Evolutionary conservation across 2,797 vertebrate species (phyloP).

Genomic region (Pseudomugil gertrudae): DNA sequence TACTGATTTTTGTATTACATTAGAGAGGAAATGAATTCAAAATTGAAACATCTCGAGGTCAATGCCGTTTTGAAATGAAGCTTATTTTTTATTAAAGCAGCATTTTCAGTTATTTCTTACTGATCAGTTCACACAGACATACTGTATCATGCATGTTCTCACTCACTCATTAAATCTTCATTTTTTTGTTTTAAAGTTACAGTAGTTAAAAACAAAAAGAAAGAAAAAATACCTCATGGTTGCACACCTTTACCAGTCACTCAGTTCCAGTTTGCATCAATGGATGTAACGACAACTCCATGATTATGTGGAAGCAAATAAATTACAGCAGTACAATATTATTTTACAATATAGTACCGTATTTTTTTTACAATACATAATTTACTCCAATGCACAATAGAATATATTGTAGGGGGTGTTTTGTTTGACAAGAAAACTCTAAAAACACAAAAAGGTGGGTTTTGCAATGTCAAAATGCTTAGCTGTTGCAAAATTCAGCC

Average conservation of each 20-base stretch:
- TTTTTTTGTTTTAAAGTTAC: conserved; percentile 36
- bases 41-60: conserved; percentile 22
- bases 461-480: too few species aligned
- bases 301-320: too few species aligned
- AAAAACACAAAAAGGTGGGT: too few species aligned
- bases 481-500: too few species aligned
- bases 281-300: too few species aligned
- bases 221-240: not conserved
- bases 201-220: conserved; percentile 1
- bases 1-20: conserved; percentile 7
- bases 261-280: not conserved
- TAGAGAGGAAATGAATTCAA: conserved; percentile 10
- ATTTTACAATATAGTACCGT: too few species aligned
- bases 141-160: conserved; percentile 18
- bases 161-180: conserved; percentile 1
- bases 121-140: conserved; percentile 25
- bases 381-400: too few species aligned
- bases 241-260: not conserved
- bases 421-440: too few species aligned
- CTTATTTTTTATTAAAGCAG: conserved; percentile 21
- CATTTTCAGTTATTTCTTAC: conserved; percentile 13
- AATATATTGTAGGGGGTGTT: too few species aligned
- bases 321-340: too few species aligned
- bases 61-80: conserved; percentile 11
- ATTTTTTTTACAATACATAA: too few species aligned